These are phyloP conservation scores for Mesitornis unicolor DNA, from an alignment of 2,113 vertebrate species.

Conservation along the genomic window DNA sequence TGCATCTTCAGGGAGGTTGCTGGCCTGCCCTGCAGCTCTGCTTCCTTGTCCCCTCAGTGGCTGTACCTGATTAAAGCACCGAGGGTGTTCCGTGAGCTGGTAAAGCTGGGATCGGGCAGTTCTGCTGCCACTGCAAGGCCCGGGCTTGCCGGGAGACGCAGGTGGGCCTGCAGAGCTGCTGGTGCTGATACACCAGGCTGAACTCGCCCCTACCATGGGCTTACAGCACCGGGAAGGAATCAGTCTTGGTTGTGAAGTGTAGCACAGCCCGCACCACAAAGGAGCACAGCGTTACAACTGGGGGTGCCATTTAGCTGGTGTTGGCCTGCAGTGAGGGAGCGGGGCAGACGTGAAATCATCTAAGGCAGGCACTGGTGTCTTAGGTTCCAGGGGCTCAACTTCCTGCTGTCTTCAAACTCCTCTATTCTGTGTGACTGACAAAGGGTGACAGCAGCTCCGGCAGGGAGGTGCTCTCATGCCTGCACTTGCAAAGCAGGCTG, in stretches of 20 bases:
- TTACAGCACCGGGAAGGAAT: neutral
- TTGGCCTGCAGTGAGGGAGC: neutral
- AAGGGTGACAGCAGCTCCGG: neutral
- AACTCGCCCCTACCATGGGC: accelerated
- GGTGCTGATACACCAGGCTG: neutral
- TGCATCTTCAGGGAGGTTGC: neutral
- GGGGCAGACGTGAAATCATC: neutral
- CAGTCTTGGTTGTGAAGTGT: neutral
- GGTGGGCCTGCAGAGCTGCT: neutral
- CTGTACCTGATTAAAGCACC: neutral
- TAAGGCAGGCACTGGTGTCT: neutral
- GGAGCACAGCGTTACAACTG: accelerated
- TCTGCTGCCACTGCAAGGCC: neutral
- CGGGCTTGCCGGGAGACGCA: accelerated
- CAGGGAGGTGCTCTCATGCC: neutral
- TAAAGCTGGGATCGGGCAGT: neutral
- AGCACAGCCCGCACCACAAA: accelerated
- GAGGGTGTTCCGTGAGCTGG: accelerated
- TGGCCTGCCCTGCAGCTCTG: neutral
- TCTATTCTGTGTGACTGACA: too few relatives aligned
- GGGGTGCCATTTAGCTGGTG: neutral
- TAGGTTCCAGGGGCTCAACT: neutral
- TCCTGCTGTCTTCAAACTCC: neutral
- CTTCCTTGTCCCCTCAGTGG: neutral
- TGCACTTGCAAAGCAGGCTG: neutral